Evolutionary conservation across 1,140 invertebrate species (phyloP).

Genomic region (Hetaerina americana): DNA sequence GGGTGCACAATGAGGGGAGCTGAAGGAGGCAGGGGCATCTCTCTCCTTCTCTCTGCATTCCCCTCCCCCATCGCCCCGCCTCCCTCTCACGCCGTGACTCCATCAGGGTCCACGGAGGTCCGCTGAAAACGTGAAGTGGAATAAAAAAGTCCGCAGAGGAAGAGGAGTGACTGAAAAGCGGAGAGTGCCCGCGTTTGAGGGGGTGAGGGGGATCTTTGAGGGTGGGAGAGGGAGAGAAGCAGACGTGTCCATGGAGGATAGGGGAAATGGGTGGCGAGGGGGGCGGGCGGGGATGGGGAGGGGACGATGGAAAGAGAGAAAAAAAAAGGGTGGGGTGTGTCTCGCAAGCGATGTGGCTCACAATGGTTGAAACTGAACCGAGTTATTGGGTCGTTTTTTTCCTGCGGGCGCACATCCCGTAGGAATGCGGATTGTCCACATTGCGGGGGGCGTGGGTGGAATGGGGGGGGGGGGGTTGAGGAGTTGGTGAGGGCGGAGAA

Average conservation of each 20-base stretch:
- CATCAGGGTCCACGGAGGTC: not conserved
- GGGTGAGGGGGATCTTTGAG: not conserved
- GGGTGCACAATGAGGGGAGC: too few relatives aligned
- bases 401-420: not conserved
- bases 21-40: not conserved
- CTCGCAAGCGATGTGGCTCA: too few relatives aligned
- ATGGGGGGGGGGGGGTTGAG: not conserved
- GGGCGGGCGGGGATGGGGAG: too few relatives aligned
- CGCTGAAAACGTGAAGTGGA: not conserved
- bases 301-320: too few relatives aligned
- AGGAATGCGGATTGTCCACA: not conserved
- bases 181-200: not conserved
- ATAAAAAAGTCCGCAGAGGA: not conserved
- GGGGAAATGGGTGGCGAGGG: too few relatives aligned
- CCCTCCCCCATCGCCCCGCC: not conserved
- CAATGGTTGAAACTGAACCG: not conserved
- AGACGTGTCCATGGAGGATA: too few relatives aligned
- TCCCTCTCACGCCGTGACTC: not conserved
- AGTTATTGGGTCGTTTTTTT: not conserved
- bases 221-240: not conserved
- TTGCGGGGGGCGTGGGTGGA: not conserved
- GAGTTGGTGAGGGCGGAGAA: too few relatives aligned
- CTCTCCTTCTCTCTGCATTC: not conserved
- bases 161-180: not conserved
- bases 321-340: too few relatives aligned